Conservation (phyloP, 2,113 vertebrate species). For the Halcyon senegalensis region DNA sequence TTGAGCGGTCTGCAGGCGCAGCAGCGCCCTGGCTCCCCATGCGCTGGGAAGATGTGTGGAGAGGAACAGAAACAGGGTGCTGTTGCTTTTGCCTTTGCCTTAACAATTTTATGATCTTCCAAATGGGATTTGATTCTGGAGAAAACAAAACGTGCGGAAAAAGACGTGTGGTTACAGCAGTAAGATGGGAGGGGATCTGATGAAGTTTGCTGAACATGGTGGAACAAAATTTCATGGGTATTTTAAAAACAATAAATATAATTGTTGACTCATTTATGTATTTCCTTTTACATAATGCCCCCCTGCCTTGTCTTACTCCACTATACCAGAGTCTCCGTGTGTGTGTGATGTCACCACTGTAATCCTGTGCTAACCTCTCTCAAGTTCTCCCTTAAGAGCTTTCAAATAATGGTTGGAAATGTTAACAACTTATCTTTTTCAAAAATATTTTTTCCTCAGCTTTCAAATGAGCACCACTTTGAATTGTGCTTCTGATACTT, state of each 20-base stretch:
- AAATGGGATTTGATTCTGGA: neutral
- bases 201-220: neutral
- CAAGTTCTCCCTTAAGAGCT: neutral
- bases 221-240: neutral
- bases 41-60: neutral
- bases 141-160: neutral
- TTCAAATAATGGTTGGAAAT: neutral
- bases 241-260: slow-evolving; percentile 8
- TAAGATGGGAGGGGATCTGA: neutral
- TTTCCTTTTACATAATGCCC: slow-evolving; percentile 7
- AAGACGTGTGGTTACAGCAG: neutral
- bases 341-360: neutral
- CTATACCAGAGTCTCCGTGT: neutral
- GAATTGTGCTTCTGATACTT: neutral
- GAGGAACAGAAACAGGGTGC: neutral
- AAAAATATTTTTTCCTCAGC: neutral
- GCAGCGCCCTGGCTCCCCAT: neutral
- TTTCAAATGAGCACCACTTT: neutral
- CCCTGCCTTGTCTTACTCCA: neutral
- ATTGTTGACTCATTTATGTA: slow-evolving; percentile 5
- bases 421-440: neutral
- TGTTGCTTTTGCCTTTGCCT: neutral
- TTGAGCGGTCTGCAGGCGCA: neutral
- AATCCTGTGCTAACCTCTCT: neutral
- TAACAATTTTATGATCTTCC: neutral